Evolutionary conservation across 2,888 invertebrate species (phyloP).

Genomic region (Brachycybe producta): DNA sequence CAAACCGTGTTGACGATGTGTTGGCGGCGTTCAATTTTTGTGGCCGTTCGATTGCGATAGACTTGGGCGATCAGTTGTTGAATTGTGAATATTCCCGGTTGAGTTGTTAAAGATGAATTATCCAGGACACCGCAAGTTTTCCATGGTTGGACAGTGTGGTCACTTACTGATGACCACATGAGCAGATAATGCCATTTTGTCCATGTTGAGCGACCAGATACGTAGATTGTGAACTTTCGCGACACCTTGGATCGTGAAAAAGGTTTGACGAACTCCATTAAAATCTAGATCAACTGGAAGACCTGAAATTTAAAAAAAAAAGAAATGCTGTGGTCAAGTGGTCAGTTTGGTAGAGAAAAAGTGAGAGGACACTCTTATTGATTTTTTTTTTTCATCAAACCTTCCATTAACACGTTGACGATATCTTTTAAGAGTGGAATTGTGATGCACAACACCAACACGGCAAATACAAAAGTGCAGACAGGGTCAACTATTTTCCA

Average conservation of each 20-base stretch:
- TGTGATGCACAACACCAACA: slow-evolving; percentile 84
- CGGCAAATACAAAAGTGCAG: slow-evolving; percentile 89
- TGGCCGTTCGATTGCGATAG: no score
- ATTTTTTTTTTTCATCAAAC: no score
- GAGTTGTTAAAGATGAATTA: no score
- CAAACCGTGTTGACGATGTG: no score
- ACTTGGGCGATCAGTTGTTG: no score
- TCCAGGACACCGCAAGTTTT: no score
- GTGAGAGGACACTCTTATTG: background rate
- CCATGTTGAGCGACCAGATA: slow-evolving; percentile 93
- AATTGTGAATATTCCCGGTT: no score
- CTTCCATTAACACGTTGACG: slow-evolving; percentile 86
- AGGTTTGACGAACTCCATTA: slow-evolving; percentile 64
- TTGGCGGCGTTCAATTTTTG: no score
- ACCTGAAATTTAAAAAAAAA: slow-evolving; percentile 39
- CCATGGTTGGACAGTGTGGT: no score
- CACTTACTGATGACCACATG: slow-evolving; percentile 82
- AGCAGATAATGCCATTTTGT: slow-evolving; percentile 88
- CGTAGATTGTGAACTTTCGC: slow-evolving; percentile 86
- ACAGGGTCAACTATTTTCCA: slow-evolving; percentile 91
- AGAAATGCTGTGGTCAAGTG: slow-evolving; percentile 1
- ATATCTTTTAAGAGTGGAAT: slow-evolving; percentile 87
- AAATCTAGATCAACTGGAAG: slow-evolving; percentile 46
- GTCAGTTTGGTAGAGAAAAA: background rate
- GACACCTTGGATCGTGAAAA: slow-evolving; percentile 63